Conservation (phyloP, 2,113 vertebrate genomes). For the Protomyctophum bolini region DNA sequence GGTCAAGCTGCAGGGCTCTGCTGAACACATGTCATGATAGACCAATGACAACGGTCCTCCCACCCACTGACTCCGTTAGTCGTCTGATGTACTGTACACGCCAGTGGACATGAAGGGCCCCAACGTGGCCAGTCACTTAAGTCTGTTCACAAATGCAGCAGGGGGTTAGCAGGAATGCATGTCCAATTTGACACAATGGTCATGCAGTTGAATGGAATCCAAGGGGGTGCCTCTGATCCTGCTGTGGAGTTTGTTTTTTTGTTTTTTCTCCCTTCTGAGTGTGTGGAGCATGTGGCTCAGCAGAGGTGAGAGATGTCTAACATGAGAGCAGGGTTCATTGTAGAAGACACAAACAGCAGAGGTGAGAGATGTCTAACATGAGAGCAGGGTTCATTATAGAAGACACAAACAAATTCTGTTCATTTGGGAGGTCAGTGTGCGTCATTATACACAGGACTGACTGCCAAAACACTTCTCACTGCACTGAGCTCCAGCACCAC, state of each 20-base stretch:
- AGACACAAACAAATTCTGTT: slow-evolving; percentile 74
- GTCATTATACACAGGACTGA: slow-evolving; percentile 74
- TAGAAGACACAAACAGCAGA: slow-evolving; percentile 68
- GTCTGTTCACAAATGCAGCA: slow-evolving; percentile 44
- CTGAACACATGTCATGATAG: too few species aligned
- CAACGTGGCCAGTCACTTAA: slow-evolving; percentile 21
- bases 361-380: slow-evolving; percentile 39
- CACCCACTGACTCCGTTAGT: too few species aligned
- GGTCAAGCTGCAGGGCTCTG: too few species aligned
- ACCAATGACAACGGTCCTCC: too few species aligned
- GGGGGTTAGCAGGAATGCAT: slow-evolving; percentile 45
- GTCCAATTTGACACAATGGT: slow-evolving; percentile 66
- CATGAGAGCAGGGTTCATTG: slow-evolving; percentile 65
- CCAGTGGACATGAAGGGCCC: slow-evolving; percentile 2
- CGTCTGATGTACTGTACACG: too few species aligned
- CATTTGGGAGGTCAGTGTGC: slow-evolving; percentile 77
- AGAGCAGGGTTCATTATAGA: slow-evolving; percentile 71
- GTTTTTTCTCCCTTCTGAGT: slow-evolving; percentile 30
- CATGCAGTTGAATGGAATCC: slow-evolving; percentile 53
- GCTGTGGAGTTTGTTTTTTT: slow-evolving; percentile 40
- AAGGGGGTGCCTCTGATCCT: slow-evolving; percentile 15
- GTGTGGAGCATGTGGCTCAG: slow-evolving; percentile 61
- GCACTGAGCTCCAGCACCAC: slow-evolving; percentile 69
- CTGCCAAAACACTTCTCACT: slow-evolving; percentile 73
- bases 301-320: slow-evolving; percentile 42